phyloP scores from a whole-genome alignment of 2,113 vertebrate genomes.

The pig (Sus scrofa) region T2T-Sscrofa CM000815.6:2137501-2138000 shows the following conservation, averaged over 20 bases:
- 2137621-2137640: not conserved
- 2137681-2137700: too few relatives aligned
- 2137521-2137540: not conserved
- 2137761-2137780: accelerated
- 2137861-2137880: not conserved
- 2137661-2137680: accelerated
- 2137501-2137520: not conserved
- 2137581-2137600: not conserved
- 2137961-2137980: accelerated
- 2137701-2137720: not conserved
- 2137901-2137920: accelerated
- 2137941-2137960: accelerated
- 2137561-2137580: not conserved
- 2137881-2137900: not conserved
- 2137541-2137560: not conserved
- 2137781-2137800: not conserved
- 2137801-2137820: not conserved
- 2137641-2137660: not conserved
- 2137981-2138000: not conserved
- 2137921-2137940: accelerated
- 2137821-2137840: not conserved
- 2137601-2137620: not conserved
- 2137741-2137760: not conserved
- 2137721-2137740: accelerated
- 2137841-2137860: too few relatives aligned